Conservation (phyloP, 2,888 invertebrate species). For the Mythimna lalbum region DNA sequence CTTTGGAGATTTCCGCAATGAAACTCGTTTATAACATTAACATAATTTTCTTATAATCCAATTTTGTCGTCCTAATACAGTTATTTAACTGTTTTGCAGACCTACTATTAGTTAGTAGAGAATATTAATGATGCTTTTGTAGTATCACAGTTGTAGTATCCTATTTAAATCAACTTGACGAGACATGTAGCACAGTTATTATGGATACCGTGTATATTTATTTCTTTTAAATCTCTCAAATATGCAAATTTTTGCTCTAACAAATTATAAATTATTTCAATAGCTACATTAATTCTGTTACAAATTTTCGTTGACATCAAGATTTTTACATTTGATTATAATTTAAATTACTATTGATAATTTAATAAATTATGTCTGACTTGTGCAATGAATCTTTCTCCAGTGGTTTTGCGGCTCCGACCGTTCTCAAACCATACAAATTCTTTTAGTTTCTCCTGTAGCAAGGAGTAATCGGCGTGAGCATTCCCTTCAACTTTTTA, state of each 20-base stretch:
- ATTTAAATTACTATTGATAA: conserved; percentile 4
- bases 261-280: conserved; percentile 40
- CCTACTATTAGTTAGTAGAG: conserved; percentile 36
- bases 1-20: conserved; percentile 61
- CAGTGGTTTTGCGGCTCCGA: conserved; percentile 7
- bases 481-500: conserved; percentile 48
- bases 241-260: conserved; percentile 55
- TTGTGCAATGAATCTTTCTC: conserved; percentile 10
- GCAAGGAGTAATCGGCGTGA: conserved; percentile 24
- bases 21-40: conserved; percentile 63
- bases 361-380: conserved; percentile 8
- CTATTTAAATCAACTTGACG: conserved; percentile 50
- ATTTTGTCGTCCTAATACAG: conserved; percentile 66
- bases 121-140: conserved; percentile 64
- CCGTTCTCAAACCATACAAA: conserved; percentile 28
- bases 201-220: conserved; percentile 33
- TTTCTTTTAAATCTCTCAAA: conserved; percentile 28
- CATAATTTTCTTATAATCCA: conserved; percentile 68
- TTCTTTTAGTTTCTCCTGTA: conserved; percentile 35
- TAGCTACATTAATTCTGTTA: conserved; percentile 26
- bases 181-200: conserved; percentile 55
- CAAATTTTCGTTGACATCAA: conserved; percentile 16
- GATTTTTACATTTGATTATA: conserved; percentile 13
- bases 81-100: conserved; percentile 72
- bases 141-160: conserved; percentile 60